Evolutionary conservation across 2,113 vertebrate species (phyloP).

Genomic region (Lipophrys pholis): DNA sequence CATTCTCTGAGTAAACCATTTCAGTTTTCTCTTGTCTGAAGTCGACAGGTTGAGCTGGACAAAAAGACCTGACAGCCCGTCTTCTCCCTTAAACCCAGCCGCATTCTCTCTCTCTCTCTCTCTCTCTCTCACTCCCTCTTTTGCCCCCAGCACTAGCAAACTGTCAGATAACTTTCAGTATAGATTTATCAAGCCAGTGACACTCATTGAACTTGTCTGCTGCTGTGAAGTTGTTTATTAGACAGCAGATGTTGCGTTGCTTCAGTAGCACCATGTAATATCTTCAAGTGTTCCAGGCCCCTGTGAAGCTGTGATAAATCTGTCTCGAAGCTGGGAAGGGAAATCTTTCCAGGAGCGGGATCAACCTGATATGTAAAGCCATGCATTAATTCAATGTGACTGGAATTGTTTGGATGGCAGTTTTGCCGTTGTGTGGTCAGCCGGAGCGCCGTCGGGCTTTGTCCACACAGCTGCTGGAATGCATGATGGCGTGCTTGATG

Average conservation of each 20-base stretch:
- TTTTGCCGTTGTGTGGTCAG: background rate
- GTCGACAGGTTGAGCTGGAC: conserved; percentile 72
- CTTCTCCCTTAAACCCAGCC: conserved; percentile 50
- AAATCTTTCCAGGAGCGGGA: conserved; percentile 10
- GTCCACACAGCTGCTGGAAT: conserved; percentile 59
- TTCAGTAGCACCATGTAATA: conserved; percentile 16
- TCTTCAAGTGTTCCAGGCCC: conserved; percentile 24
- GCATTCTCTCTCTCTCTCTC: conserved; percentile 46
- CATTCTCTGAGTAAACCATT: conserved; percentile 71
- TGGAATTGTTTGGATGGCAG: conserved; percentile 13
- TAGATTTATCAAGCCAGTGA: conserved; percentile 57
- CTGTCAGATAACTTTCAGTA: conserved; percentile 66
- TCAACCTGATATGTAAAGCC: conserved; percentile 45
- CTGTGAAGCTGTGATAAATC: conserved; percentile 32
- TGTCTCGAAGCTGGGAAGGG: background rate
- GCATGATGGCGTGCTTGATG: conserved; percentile 68
- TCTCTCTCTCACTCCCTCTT: conserved; percentile 67
- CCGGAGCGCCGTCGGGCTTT: conserved; percentile 15
- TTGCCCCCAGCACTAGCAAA: conserved; percentile 49
- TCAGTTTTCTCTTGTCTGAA: conserved; percentile 70
- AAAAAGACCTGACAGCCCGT: conserved; percentile 71
- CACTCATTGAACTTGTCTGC: conserved; percentile 46
- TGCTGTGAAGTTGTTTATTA: conserved; percentile 44
- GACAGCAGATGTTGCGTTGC: conserved; percentile 23
- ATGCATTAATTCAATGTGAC: conserved; percentile 6